Percentiles rank a stretch among this genome's conserved stretches.
phyloP scores from a whole-genome alignment of 2,888 invertebrate genomes.

The Caprella mutica region DNA sequence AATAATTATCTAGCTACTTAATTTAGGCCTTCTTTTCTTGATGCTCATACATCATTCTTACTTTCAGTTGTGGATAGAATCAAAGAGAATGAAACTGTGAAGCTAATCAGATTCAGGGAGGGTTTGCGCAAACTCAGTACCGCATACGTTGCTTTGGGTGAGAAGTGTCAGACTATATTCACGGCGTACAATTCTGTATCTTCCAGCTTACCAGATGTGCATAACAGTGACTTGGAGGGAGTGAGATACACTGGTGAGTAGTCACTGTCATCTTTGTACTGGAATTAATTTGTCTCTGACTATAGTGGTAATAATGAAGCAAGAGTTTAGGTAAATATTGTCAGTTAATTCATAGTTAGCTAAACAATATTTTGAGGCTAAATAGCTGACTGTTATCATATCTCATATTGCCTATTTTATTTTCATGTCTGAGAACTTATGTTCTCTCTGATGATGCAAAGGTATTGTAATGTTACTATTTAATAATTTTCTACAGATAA shows the following conservation, averaged over 20 bases:
- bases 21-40: background rate
- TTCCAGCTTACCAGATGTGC: constrained; percentile 44
- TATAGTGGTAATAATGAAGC: no score
- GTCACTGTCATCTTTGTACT: no score
- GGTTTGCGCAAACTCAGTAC: constrained; percentile 45
- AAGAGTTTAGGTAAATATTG: no score
- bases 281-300: no score
- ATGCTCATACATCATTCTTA: background rate
- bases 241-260: constrained; percentile 43
- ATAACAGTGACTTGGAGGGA: constrained; percentile 42
- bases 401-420: background rate
- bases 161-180: constrained; percentile 44
- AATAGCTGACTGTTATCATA: background rate
- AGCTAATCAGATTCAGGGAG: constrained; percentile 45
- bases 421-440: background rate
- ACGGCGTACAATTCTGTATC: constrained; percentile 44
- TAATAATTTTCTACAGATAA: no score
- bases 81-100: constrained; percentile 46
- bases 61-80: constrained; percentile 43
- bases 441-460: background rate
- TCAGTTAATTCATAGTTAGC: no score
- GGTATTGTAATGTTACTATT: no score
- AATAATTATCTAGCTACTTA: background rate
- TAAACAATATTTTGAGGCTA: no score
- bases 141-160: constrained; percentile 44